phyloP scores from a whole-genome alignment of 1,140 invertebrate species.

The Pogonomyrmex californicus region DNA sequence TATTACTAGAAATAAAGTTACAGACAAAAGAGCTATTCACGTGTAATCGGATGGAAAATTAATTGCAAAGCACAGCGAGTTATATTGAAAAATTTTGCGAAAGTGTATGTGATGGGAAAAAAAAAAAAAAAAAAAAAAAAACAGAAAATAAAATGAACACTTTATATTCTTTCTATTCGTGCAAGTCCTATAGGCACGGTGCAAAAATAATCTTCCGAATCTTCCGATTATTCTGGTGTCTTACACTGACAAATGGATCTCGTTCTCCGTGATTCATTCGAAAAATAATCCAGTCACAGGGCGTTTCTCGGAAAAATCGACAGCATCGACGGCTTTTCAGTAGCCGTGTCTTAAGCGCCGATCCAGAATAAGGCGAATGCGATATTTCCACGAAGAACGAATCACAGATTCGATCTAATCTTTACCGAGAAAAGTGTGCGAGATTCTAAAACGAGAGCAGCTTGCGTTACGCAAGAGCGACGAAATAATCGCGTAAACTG shows the following conservation, averaged over 20 bases:
- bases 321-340: constrained; percentile 28
- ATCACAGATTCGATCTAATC: constrained; percentile 8
- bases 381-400: constrained; percentile 37
- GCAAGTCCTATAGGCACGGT: neutral
- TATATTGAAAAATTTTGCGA: neutral
- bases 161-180: neutral
- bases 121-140: neutral
- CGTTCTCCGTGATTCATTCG: constrained; percentile 63
- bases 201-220: neutral
- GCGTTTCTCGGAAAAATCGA: constrained; percentile 43
- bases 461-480: constrained; percentile 35
- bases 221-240: neutral
- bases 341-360: neutral
- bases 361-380: neutral
- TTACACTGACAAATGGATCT: constrained; percentile 52
- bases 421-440: constrained; percentile 38
- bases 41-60: neutral
- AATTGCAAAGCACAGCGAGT: neutral
- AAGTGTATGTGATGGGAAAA: neutral
- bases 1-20: neutral
- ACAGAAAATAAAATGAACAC: neutral
- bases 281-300: constrained; percentile 64
- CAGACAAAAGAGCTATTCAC: neutral
- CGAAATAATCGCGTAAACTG: constrained; percentile 3
- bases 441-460: constrained; percentile 53